Conservation (phyloP, 2,797 vertebrate genomes). For the Macrochelys suwanniensis region DNA sequence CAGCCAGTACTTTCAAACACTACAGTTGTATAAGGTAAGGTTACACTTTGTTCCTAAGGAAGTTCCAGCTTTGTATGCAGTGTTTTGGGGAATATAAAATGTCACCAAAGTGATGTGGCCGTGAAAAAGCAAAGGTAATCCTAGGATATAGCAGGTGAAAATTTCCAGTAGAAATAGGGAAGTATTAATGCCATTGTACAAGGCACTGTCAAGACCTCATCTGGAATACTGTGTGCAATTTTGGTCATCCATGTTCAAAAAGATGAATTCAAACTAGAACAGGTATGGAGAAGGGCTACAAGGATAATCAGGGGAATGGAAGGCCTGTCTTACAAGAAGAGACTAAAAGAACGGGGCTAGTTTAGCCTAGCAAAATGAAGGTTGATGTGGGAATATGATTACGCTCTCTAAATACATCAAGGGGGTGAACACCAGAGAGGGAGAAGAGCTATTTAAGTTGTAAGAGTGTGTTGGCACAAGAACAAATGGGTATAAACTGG, state of each 20-base stretch:
- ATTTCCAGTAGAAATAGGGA: not conserved
- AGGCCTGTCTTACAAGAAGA: not conserved
- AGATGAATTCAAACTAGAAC: not conserved
- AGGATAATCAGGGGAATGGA: not conserved
- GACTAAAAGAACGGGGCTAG: not conserved
- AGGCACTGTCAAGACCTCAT: not conserved
- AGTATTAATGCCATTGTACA: not conserved
- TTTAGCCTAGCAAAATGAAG: not conserved
- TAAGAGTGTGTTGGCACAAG: not conserved
- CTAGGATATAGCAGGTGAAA: not conserved
- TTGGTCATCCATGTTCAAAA: not conserved
- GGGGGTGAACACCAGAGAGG: not conserved
- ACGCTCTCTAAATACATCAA: not conserved
- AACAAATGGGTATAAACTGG: not conserved
- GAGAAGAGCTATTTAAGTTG: not conserved
- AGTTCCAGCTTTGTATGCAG: constrained; percentile 1
- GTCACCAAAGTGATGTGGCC: not conserved
- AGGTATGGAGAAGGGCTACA: not conserved
- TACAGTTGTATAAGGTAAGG: constrained; percentile 98
- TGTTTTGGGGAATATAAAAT: not conserved
- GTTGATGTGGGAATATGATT: not conserved
- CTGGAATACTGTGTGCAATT: not conserved
- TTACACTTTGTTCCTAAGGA: not conserved
- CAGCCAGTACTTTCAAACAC: constrained; percentile 99
- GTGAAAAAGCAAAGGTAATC: not conserved